Percentiles rank a stretch among this genome's conserved stretches.
Evolutionary conservation across 2,797 vertebrate genomes (phyloP).

Genomic region (Bucorvus abyssinicus): DNA sequence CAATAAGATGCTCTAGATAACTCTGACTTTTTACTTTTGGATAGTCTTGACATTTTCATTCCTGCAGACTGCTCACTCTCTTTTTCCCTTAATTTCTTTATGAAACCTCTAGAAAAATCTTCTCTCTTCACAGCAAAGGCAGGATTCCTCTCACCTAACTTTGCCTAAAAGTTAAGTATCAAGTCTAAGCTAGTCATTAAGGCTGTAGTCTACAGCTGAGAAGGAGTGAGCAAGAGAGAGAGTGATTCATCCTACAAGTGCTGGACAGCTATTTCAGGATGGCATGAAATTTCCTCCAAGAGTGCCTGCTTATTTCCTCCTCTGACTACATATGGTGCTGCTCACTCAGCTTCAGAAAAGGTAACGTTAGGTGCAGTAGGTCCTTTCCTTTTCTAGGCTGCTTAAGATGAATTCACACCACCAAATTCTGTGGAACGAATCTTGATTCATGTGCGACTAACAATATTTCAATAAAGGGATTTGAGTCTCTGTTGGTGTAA

Average conservation of each 20-base stretch:
- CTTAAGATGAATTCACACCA: background rate
- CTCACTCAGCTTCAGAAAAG: background rate
- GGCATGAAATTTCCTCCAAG: background rate
- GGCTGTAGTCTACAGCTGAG: background rate
- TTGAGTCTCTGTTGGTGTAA: background rate
- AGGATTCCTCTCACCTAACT: background rate
- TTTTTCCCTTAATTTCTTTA: background rate
- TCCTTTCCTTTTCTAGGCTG: background rate
- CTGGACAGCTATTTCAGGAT: background rate
- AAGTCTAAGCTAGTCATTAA: background rate
- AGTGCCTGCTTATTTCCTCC: background rate
- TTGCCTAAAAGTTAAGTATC: background rate
- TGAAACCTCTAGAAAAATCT: background rate
- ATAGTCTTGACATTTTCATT: background rate
- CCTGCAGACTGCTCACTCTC: background rate
- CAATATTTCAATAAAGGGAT: background rate
- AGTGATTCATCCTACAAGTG: slow-evolving; percentile 3
- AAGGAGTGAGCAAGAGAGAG: background rate
- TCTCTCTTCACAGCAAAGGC: background rate
- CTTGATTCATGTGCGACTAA: background rate
- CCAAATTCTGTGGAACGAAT: background rate
- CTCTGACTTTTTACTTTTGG: background rate
- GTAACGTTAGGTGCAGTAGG: fast-evolving
- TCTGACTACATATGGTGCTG: background rate
- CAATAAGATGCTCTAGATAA: background rate